Evolutionary conservation across 2,888 invertebrate genomes (phyloP).

Genomic region (Spodoptera picta): DNA sequence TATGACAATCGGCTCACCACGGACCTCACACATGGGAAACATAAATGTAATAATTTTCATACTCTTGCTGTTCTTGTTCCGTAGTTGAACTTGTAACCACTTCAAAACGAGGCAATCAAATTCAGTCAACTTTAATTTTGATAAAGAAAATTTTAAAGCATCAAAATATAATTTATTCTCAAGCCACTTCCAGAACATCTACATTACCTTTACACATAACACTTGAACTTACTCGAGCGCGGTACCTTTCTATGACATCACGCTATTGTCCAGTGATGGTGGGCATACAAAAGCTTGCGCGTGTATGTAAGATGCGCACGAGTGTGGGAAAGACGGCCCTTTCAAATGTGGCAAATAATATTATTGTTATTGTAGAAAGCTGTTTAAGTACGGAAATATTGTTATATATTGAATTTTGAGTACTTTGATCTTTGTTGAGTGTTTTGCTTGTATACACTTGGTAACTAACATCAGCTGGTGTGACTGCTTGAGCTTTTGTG

Average conservation of each 20-base stretch:
- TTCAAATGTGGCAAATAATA: slow-evolving; percentile 45
- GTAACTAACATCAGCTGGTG: background rate
- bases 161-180: slow-evolving; percentile 8
- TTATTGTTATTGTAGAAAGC: slow-evolving; percentile 48
- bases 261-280: slow-evolving; percentile 80
- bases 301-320: slow-evolving; percentile 61
- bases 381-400: slow-evolving; percentile 32
- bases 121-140: too few species aligned
- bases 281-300: slow-evolving; percentile 82
- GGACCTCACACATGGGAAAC: background rate
- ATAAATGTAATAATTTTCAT: too few species aligned
- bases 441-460: slow-evolving; percentile 19
- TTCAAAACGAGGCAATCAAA: too few species aligned
- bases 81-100: too few species aligned
- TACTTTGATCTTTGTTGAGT: slow-evolving; percentile 20
- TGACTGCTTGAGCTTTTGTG: too few species aligned
- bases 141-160: too few species aligned
- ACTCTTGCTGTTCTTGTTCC: too few species aligned
- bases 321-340: slow-evolving; percentile 43
- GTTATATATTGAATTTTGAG: slow-evolving; percentile 41
- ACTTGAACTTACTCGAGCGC: slow-evolving; percentile 46
- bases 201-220: slow-evolving; percentile 13
- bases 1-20: too few species aligned
- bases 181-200: slow-evolving; percentile 32
- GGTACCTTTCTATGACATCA: slow-evolving; percentile 80